Percentiles rank a stretch among this genome's conserved stretches.
Evolutionary conservation across 2,888 invertebrate species (phyloP).

Genomic region (Xanthostigma xanthostigma): DNA sequence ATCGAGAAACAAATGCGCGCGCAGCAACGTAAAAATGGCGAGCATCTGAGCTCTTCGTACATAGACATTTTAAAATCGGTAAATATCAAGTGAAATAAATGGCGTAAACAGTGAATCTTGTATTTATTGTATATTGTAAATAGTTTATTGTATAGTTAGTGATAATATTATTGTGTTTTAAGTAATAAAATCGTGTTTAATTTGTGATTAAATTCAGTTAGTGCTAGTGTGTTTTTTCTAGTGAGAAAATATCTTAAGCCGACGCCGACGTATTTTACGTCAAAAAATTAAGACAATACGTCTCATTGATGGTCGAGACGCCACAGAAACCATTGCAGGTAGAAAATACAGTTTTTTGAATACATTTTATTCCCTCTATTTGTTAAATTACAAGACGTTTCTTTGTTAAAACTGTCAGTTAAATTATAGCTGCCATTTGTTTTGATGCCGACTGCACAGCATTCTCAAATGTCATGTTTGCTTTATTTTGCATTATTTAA

Average conservation of each 20-base stretch:
- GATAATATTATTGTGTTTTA: conserved; percentile 45
- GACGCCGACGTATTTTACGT: conserved; percentile 43
- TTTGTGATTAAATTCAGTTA: conserved; percentile 31
- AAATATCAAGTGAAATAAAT: conserved; percentile 50
- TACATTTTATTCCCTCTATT: conserved; percentile 11
- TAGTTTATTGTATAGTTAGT: conserved; percentile 60
- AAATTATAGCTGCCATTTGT: conserved; percentile 38
- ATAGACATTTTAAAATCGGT: conserved; percentile 33
- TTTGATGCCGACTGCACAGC: conserved; percentile 24
- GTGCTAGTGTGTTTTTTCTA: conserved; percentile 45
- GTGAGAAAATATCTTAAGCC: conserved; percentile 38
- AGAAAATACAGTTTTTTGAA: conserved; percentile 12
- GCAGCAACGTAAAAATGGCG: conserved; percentile 26
- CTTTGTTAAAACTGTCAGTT: conserved; percentile 39
- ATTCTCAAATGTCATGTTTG: conserved; percentile 27
- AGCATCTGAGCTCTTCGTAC: conserved; percentile 25
- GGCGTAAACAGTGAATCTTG: conserved; percentile 47
- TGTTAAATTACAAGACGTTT: conserved; percentile 20
- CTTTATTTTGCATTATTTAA: background rate
- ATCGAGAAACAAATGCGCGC: conserved; percentile 5
- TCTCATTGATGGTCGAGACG: conserved; percentile 24
- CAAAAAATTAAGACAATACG: conserved; percentile 32
- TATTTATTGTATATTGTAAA: conserved; percentile 56
- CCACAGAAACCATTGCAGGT: conserved; percentile 24
- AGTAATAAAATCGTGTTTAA: conserved; percentile 33